Base-by-base conservation (phyloP, 2,888 invertebrate species). In the Ophion ellenae region DNA sequence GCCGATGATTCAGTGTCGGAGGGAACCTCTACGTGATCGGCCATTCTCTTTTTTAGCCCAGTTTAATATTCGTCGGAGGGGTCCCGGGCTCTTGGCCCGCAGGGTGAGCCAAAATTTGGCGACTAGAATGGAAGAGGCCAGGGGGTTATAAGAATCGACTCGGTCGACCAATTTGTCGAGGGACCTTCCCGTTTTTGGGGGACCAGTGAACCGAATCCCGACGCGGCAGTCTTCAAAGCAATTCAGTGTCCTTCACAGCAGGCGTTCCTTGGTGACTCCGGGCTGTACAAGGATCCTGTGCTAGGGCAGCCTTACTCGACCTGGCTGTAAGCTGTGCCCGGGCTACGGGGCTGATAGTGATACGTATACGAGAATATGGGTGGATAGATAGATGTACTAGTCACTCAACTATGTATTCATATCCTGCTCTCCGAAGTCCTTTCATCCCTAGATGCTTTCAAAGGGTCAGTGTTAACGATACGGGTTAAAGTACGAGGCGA, bases 101-200 rank as follows among this genome's bases (percentile, higher is more conserved):
- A 79, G 71, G 47, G 76, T 57, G 64, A 71, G 75, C 73, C 32
- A 77, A 78, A 81, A 70, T 81, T 85, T 79, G 36, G 69, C 78
- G 78, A 78, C 67, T 61, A 76, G 53, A 83, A 45, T 70, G 20
- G 36, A n/a, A 57, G 14, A 61, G 74, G n/a, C 32, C 28, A 32
- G 57, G 24, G 59, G 67, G 47, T 47, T 47, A 40, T 14, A 24
- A 24, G 28, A 57, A 63, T 53, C n/a, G 32, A 73, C 73, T 81
- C 76, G 81, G 84, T 74, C 84, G 78, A 81, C 61, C 69, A 85
- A 81, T 85, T 85, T 85, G 81, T 81, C 85, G 81, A 74, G 64
- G 77, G 73, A 75, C 81, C 81, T 78, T 78, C 32, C 70, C 64
- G 78, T 77, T 85, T 85, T 81, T 75, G 81, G 84, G 67, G 76